Base-by-base conservation (phyloP, 2,888 invertebrate genomes). In the Alcis repandata region DNA sequence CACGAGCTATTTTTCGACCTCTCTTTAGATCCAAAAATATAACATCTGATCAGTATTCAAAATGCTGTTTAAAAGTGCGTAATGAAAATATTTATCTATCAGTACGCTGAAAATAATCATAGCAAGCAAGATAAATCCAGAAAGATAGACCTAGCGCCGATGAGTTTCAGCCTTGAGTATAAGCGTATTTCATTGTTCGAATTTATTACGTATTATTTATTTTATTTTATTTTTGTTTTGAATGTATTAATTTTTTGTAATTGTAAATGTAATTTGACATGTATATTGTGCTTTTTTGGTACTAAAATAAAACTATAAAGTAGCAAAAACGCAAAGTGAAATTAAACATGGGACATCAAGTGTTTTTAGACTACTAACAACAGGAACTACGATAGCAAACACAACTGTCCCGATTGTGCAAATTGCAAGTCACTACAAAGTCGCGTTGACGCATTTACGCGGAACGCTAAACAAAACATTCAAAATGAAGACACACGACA, bases 401-500 rank as follows among this genome's bases (percentile, higher is more conserved):
- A 22, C 51, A 62, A 61, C 49, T 52, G 17, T 64, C 59, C 62
- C 56, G 46, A 73, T 73, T 71, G 73, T 73, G 73, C 73, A 71
- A 73, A 71, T 70, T 73, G 73, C 73, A 71, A 73, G 73, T 70
- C 73, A 71, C 56, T 59, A 58, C 54, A 68, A 69, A 66, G 65
- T 66, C 63, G 59, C 59, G 46, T 63, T 70, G 73, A 73, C 70
- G 63, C 68, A 71, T 68, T 60, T 63, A 49, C 74, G 70, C 63
- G 72, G 74, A 77, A 77, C 73, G 73, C 67, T 63, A 59, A 62
- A 80, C 74, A 79, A 77, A 82, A 81, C 81, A 82, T 86, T 82
- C 83, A 85, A 85, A 87, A 86, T 85, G 78, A 83, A 86, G 82
- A 82, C 80, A 79, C 79, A 82, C 77, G 82, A 85, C 85, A 84